A percentile compares a stretch with the other conserved stretches of the same genome.
Evolutionary conservation across 2,888 invertebrate species (phyloP).

Genomic region (Sinelater perroti): DNA sequence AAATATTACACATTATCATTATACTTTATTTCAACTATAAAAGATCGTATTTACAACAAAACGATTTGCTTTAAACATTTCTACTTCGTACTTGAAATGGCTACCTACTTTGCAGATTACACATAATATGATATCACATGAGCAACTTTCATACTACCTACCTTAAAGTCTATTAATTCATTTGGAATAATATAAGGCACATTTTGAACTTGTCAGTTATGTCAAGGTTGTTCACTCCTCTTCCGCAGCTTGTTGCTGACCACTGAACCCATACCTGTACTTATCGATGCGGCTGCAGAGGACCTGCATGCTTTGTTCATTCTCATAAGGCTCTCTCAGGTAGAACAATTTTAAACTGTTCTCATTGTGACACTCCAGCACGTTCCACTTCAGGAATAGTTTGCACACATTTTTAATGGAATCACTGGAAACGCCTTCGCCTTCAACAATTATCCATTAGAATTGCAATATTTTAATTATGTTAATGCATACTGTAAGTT

Average conservation of each 20-base stretch:
- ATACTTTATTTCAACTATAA: too few species aligned
- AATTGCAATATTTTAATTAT: background rate
- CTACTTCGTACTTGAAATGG: too few species aligned
- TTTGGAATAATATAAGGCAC: slow-evolving; percentile 22
- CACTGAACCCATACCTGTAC: slow-evolving; percentile 47
- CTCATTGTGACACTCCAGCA: slow-evolving; percentile 69
- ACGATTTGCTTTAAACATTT: too few species aligned
- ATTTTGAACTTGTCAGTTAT: slow-evolving; percentile 17
- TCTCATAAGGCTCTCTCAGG: slow-evolving; percentile 54
- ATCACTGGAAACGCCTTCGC: slow-evolving; percentile 88
- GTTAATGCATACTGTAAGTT: slow-evolving; percentile 67
- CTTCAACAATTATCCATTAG: too few species aligned
- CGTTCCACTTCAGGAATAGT: slow-evolving; percentile 81
- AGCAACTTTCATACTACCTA: too few species aligned
- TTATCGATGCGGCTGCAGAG: slow-evolving; percentile 54
- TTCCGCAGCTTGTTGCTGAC: background rate
- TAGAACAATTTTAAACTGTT: slow-evolving; percentile 56
- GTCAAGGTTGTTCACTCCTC: background rate
- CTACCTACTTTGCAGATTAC: too few species aligned
- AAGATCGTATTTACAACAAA: too few species aligned
- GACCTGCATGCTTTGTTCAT: slow-evolving; percentile 50
- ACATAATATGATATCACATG: too few species aligned
- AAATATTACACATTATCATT: too few species aligned
- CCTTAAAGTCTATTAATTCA: background rate
- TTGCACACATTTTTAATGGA: slow-evolving; percentile 86